These are phyloP conservation scores for Aphodius granarius DNA, from an alignment of 2,888 invertebrate genomes.

Conservation along the genomic window DNA sequence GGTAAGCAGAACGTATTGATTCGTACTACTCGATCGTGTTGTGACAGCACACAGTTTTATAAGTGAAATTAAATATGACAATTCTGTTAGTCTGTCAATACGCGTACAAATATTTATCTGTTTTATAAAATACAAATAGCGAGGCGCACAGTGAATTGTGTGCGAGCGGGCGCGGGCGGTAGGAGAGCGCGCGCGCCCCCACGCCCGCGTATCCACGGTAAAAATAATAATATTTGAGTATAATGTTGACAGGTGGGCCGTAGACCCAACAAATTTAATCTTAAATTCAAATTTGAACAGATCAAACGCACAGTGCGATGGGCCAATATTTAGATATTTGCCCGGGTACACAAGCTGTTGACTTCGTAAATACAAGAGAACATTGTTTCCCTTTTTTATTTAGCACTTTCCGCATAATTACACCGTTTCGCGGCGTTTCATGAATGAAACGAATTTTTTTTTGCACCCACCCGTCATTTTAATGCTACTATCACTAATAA, in stretches of 20 bases:
- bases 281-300: slow-evolving; percentile 57
- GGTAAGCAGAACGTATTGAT: not conserved
- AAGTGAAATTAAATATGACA: not conserved
- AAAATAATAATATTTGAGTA: slow-evolving; percentile 53
- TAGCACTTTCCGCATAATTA: slow-evolving; percentile 23
- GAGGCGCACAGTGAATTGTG: not conserved
- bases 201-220: slow-evolving; percentile 30
- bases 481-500: not conserved
- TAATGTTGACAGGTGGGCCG: slow-evolving; percentile 53
- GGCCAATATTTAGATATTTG: slow-evolving; percentile 57
- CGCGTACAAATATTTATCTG: slow-evolving; percentile 26
- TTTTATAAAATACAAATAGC: slow-evolving; percentile 24
- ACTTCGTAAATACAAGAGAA: slow-evolving; percentile 53
- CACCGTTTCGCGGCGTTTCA: not conserved
- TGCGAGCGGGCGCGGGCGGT: not conserved
- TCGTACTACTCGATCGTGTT: not conserved
- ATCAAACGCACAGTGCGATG: slow-evolving; percentile 54
- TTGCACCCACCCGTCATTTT: not conserved
- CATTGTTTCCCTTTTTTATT: slow-evolving; percentile 51
- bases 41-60: not conserved
- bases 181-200: not conserved
- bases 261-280: slow-evolving; percentile 56
- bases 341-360: slow-evolving; percentile 55
- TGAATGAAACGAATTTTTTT: slow-evolving; percentile 5
- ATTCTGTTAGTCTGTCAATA: slow-evolving; percentile 2